phyloP scores from a whole-genome alignment of 92 coral and sea anemone genomes.

The Actinostola sp. region DNA sequence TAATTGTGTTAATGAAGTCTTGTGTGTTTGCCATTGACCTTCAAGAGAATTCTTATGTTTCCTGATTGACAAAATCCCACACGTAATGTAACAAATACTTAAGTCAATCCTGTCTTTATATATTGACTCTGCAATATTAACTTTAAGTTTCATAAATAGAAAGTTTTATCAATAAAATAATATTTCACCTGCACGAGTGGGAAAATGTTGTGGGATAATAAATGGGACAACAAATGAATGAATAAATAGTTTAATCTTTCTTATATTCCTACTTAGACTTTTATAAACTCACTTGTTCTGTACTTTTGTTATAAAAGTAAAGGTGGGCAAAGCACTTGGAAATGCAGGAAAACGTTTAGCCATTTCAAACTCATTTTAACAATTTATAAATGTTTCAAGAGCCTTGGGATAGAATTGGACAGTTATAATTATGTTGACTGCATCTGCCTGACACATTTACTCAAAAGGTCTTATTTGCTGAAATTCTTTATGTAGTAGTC shows the following conservation, averaged over 20 bases:
- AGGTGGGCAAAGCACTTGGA: conserved; percentile 7
- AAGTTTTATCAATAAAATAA: background rate
- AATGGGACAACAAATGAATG: background rate
- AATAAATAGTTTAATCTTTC: background rate
- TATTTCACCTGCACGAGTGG: background rate
- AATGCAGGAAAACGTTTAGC: conserved; percentile 7
- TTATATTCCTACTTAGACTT: conserved; percentile 1
- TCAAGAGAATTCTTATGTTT: too few species aligned
- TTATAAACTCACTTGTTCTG: background rate
- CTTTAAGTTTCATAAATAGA: background rate
- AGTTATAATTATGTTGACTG: too few species aligned
- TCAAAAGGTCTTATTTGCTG: too few species aligned
- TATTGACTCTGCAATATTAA: background rate
- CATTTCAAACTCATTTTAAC: background rate
- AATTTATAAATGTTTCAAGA: background rate
- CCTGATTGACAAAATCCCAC: too few species aligned
- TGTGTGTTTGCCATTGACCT: too few species aligned
- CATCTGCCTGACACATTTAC: too few species aligned
- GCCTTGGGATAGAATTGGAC: background rate
- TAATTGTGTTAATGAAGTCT: too few species aligned
- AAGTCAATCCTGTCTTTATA: too few species aligned
- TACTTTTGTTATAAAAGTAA: background rate
- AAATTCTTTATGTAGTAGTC: too few species aligned
- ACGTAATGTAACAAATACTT: too few species aligned
- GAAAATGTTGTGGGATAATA: background rate